phyloP scores from a whole-genome alignment of 1,140 invertebrate genomes.

The Brachionus sp. region DNA sequence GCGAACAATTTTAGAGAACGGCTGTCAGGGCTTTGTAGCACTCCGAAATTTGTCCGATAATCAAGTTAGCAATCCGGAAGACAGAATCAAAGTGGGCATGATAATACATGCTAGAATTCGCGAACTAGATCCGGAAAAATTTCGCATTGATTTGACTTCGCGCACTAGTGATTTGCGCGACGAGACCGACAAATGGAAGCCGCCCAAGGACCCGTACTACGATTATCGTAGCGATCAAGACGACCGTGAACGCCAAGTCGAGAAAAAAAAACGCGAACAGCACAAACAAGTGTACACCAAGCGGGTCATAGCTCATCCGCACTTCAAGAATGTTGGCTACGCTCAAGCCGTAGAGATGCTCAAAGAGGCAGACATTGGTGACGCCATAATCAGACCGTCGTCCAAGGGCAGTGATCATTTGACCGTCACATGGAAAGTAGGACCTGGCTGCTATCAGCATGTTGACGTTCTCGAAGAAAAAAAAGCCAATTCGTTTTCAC shows the following conservation, averaged over 20 bases:
- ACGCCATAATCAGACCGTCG: conserved; percentile 89
- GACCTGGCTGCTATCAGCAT: conserved; percentile 79
- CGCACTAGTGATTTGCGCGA: conserved; percentile 87
- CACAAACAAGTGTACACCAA: conserved; percentile 9
- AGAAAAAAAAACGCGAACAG: conserved; percentile 74
- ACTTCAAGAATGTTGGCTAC: conserved; percentile 93
- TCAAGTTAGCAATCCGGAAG: conserved; percentile 83
- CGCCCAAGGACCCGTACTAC: conserved; percentile 82
- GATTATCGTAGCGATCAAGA: conserved; percentile 79
- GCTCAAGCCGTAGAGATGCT: conserved; percentile 85
- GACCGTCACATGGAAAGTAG: conserved; percentile 97
- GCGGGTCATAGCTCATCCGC: conserved; percentile 92
- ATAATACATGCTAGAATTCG: conserved; percentile 86
- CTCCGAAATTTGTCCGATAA: conserved; percentile 92
- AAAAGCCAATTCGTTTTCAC: conserved; percentile 91
- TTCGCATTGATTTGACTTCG: conserved; percentile 87
- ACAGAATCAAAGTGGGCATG: conserved; percentile 78
- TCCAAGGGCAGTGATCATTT: conserved; percentile 80
- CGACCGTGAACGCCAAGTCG: conserved; percentile 73
- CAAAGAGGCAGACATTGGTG: conserved; percentile 74
- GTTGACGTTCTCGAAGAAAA: conserved; percentile 87
- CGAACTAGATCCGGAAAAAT: conserved; percentile 90
- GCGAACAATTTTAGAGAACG: conserved; percentile 83
- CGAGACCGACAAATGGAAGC: conserved; percentile 83
- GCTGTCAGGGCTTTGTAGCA: conserved; percentile 86